Evolutionary conservation across 1,140 invertebrate species (phyloP).

Genomic region (Scaptomyza graminum): DNA sequence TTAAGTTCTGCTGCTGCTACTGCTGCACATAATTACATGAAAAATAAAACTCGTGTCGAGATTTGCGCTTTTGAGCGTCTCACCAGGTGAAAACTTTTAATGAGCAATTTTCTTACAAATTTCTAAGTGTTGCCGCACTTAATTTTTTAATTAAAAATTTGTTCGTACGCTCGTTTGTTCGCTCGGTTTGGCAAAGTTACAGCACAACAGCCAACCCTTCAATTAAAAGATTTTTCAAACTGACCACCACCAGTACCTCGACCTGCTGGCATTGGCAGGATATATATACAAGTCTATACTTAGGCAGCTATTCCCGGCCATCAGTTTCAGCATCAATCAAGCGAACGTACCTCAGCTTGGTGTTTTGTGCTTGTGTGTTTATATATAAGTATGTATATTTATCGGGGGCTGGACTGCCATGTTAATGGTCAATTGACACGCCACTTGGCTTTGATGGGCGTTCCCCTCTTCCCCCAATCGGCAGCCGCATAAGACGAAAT

Average conservation of each 20-base stretch:
- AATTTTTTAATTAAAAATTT: conserved; percentile 79
- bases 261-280: conserved; percentile 1
- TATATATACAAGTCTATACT: not conserved
- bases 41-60: conserved; percentile 77
- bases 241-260: conserved; percentile 20
- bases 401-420: conserved; percentile 60
- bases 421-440: conserved; percentile 82
- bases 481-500: conserved; percentile 37
- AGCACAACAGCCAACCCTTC: conserved; percentile 39
- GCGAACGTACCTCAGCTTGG: conserved; percentile 2
- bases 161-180: conserved; percentile 8
- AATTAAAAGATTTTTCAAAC: conserved; percentile 37
- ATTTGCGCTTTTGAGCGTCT: conserved; percentile 71
- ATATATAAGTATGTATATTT: conserved; percentile 62
- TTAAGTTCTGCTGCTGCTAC: conserved; percentile 37
- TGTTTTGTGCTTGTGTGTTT: conserved; percentile 43
- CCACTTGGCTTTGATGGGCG: conserved; percentile 71
- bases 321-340: conserved; percentile 44
- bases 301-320: conserved; percentile 1
- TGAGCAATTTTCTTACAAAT: conserved; percentile 80
- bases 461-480: not conserved
- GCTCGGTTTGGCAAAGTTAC: conserved; percentile 4
- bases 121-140: conserved; percentile 76
- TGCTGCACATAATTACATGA: conserved; percentile 72
- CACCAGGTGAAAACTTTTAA: conserved; percentile 81